These are phyloP conservation scores for Pterois miles DNA, from an alignment of 2,797 vertebrate genomes.

Conservation along the genomic window DNA sequence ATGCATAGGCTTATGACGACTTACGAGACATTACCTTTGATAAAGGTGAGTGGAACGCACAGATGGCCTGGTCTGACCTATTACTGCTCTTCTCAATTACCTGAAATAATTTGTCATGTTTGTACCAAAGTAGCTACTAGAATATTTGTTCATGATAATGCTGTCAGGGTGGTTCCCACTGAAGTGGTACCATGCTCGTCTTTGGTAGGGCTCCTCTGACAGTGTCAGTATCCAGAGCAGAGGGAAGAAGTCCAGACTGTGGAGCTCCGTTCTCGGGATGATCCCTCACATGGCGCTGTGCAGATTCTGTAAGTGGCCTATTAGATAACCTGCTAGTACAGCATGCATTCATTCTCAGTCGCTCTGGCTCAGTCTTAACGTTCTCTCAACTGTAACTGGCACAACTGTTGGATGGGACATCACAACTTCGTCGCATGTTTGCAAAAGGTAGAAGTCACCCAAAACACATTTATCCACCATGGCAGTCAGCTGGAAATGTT, in stretches of 20 bases:
- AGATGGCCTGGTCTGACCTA: not conserved
- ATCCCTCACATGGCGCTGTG: constrained; percentile 63
- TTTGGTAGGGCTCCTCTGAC: constrained; percentile 60
- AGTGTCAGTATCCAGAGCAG: constrained; percentile 9
- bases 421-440: no score
- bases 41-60: constrained; percentile 62
- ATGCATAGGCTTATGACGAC: constrained; percentile 55
- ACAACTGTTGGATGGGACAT: no score
- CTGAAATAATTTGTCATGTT: not conserved
- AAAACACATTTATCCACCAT: no score
- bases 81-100: no score
- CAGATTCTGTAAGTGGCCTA: constrained; percentile 69
- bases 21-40: constrained; percentile 67
- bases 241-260: constrained; percentile 30
- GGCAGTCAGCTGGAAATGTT: no score
- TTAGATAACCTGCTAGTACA: not conserved
- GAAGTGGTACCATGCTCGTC: not conserved
- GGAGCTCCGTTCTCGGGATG: constrained; percentile 53
- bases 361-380: no score
- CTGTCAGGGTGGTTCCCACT: no score
- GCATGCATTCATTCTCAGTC: not conserved
- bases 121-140: not conserved
- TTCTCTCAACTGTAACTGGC: no score
- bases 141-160: not conserved
- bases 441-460: no score